phyloP scores from a whole-genome alignment of 2,797 vertebrate species.

The Ctenopoma kingsleyae region DNA sequence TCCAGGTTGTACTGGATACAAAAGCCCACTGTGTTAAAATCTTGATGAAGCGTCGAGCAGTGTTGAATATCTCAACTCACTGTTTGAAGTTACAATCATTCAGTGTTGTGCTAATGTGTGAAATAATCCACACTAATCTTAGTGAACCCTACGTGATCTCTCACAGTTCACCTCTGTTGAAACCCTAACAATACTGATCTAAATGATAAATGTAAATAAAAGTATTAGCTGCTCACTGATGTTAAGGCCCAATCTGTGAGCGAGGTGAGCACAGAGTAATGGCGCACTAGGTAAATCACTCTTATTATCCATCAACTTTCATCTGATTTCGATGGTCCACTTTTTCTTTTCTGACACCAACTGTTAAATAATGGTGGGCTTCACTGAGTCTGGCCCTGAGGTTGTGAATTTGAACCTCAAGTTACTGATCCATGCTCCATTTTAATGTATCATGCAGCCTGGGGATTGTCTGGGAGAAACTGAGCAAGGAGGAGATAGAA shows the following conservation, averaged over 20 bases:
- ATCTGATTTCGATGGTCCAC: slow-evolving; percentile 48
- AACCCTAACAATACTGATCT: slow-evolving; percentile 38
- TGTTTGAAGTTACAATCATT: slow-evolving; percentile 8
- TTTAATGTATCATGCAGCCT: slow-evolving; percentile 65
- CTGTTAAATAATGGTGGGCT: slow-evolving; percentile 56
- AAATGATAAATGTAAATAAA: slow-evolving; percentile 46
- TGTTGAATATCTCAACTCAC: not conserved
- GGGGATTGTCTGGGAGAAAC: slow-evolving; percentile 5
- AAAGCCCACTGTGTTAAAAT: slow-evolving; percentile 7
- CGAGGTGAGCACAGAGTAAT: slow-evolving; percentile 21
- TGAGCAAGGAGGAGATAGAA: slow-evolving; percentile 7
- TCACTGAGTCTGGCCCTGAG: slow-evolving; percentile 45
- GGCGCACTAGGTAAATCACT: slow-evolving; percentile 37
- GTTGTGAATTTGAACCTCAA: slow-evolving; percentile 49
- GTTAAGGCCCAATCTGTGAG: slow-evolving; percentile 43
- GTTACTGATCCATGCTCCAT: slow-evolving; percentile 56
- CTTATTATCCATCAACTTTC: slow-evolving; percentile 42
- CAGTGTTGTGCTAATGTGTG: slow-evolving; percentile 7
- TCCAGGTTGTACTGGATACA: slow-evolving; percentile 1
- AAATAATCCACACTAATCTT: slow-evolving; percentile 20
- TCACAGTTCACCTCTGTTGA: slow-evolving; percentile 13
- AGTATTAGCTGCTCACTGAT: slow-evolving; percentile 19
- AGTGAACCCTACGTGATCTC: not conserved
- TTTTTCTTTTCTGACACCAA: slow-evolving; percentile 49
- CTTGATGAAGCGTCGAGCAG: not conserved